Base-by-base conservation (phyloP, 2,888 invertebrate species). In the Habroteleia sp. region DNA sequence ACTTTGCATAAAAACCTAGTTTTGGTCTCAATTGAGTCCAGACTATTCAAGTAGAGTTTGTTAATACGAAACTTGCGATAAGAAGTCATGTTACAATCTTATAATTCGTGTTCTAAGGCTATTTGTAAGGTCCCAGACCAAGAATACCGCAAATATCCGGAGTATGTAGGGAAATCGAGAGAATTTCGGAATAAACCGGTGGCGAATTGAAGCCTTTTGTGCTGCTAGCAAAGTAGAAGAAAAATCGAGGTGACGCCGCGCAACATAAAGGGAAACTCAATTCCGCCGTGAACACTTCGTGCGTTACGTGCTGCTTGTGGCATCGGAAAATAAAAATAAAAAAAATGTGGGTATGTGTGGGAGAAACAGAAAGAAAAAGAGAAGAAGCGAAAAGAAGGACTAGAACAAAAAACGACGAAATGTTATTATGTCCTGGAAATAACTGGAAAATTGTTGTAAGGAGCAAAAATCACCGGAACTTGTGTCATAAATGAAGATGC, bases 201-300 rank as follows among this genome's bases (percentile, higher is more conserved):
- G 37, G 58, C 73, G 65, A 52, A 66, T 60, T 44, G 65, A 60
- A 73, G 46, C 52, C 60, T 66, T 73, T 73, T 73, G 66, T 66
- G 73, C 63, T 31, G 8, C 10, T 17, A 14, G 46, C 41, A 60
- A 56, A 42, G 60, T 66, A 50, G 60, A 66, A 66, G 65, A 60
- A 66, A 66, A 73, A 73, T 66, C 60, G 50, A 60, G 66, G 58
- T 60, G 58, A 54, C 58, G 73, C 46, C 27, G 25, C 23, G 50
- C 58, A 58, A 60, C 73, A 65, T 73, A 73, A 73, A 73, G 58
- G 65, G 35, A 73, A 73, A 73, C 65, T 65, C 65, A 65, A 73
- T 73, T 65, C 44, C 39, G 25, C 37, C 63, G 31, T 58, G 63
- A 54, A 72, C 63, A 72, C 71, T 72, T 72, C 65, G 56, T 72